Conservation (phyloP, 1,140 invertebrate species). For the Drusus annulatus region DNA sequence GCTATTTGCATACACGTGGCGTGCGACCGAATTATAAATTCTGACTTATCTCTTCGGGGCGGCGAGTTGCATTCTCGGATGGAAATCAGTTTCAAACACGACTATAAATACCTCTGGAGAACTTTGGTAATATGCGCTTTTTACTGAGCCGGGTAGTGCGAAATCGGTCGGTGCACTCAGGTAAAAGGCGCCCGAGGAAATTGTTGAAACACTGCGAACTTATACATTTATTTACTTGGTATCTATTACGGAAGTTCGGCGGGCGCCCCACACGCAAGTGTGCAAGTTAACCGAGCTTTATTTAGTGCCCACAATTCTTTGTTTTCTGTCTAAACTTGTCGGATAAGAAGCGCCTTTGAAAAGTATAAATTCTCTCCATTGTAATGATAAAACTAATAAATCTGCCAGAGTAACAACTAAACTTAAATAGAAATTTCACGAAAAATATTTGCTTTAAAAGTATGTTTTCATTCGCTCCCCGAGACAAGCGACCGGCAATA, state of each 20-base stretch:
- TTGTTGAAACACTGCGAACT: conserved; percentile 22
- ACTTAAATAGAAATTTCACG: no score
- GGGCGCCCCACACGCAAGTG: background rate
- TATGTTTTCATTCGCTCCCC: no score
- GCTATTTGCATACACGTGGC: conserved; percentile 51
- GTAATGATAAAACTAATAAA: no score
- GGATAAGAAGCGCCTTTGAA: no score
- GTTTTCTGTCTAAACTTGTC: no score
- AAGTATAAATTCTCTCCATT: no score
- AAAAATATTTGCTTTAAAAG: no score
- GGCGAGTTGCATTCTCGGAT: conserved; percentile 49
- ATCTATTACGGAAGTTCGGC: conserved; percentile 20
- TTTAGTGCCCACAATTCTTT: no score
- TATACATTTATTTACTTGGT: conserved; percentile 16
- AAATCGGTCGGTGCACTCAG: conserved; percentile 1
- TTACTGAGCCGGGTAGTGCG: conserved; percentile 8
- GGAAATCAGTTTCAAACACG: conserved; percentile 50
- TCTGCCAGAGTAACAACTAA: no score
- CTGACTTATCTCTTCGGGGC: conserved; percentile 46
- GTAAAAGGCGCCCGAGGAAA: background rate
- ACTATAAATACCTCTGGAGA: conserved; percentile 16
- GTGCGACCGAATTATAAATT: conserved; percentile 54
- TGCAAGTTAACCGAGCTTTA: background rate
- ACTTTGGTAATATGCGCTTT: conserved; percentile 38
- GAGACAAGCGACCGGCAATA: no score